Percentiles rank a stretch among this genome's conserved stretches.
Evolutionary conservation across 2,113 vertebrate species (phyloP).

Genomic region (Cheilinus undulatus): DNA sequence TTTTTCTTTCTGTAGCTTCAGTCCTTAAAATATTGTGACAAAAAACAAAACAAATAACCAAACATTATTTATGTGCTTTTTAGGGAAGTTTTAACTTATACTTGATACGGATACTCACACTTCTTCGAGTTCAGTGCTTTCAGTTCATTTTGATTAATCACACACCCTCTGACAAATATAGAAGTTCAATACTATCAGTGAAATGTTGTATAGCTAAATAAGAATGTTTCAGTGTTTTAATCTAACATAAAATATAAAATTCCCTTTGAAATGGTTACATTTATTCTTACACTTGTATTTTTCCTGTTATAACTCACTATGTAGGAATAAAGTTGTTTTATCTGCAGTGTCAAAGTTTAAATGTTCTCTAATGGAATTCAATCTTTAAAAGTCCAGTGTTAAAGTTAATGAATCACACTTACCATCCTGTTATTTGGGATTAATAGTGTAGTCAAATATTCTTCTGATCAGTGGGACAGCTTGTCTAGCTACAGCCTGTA

Average conservation of each 20-base stretch:
- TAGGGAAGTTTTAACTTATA: constrained; percentile 5
- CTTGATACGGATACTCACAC: not conserved
- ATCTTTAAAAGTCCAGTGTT: too few relatives aligned
- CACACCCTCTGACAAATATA: constrained; percentile 8
- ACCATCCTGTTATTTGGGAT: not conserved
- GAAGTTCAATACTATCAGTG: constrained; percentile 6
- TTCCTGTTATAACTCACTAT: not conserved
- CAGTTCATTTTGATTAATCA: constrained; percentile 48
- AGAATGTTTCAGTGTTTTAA: not conserved
- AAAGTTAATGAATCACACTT: constrained; percentile 34
- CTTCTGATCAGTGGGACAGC: constrained; percentile 24
- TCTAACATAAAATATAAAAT: constrained; percentile 21
- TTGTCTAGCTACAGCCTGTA: not conserved
- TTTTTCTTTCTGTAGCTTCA: constrained; percentile 12
- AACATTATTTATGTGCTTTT: not conserved
- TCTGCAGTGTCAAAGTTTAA: too few relatives aligned
- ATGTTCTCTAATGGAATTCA: too few relatives aligned
- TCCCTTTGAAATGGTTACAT: not conserved
- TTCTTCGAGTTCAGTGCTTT: constrained; percentile 8
- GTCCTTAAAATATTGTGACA: constrained; percentile 29
- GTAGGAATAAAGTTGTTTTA: constrained; percentile 2
- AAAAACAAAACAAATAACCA: constrained; percentile 6
- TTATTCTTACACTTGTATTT: constrained; percentile 6
- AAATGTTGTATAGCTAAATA: constrained; percentile 9
- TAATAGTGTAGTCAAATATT: not conserved